phyloP scores from a whole-genome alignment of 1,140 invertebrate species.

The Mycetomoellerius zeteki region DNA sequence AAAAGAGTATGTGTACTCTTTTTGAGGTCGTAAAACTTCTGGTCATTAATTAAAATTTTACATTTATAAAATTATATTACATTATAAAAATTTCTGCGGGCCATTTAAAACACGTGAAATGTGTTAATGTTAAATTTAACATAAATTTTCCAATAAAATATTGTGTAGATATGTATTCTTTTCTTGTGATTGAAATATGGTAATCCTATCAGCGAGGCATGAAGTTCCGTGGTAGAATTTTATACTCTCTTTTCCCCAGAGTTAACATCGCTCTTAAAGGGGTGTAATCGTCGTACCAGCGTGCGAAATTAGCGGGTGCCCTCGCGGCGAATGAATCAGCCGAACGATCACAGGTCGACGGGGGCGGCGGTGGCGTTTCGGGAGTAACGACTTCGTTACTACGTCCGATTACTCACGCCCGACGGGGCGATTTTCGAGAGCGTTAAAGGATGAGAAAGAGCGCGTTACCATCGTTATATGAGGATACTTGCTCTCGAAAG shows the following conservation, averaged over 20 bases:
- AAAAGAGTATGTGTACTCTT: too few species aligned
- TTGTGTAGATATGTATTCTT: too few species aligned
- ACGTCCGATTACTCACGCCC: constrained; percentile 41
- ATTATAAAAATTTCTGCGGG: too few species aligned
- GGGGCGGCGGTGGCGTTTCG: neutral
- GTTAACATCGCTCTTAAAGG: constrained; percentile 23
- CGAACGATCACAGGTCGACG: constrained; percentile 21
- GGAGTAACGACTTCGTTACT: constrained; percentile 38
- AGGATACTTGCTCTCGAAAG: neutral
- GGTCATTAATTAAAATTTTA: too few species aligned
- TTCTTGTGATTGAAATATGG: too few species aligned
- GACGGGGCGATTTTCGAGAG: constrained; percentile 18
- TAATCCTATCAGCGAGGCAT: constrained; percentile 1
- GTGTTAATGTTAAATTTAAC: too few species aligned
- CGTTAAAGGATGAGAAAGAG: constrained; percentile 29
- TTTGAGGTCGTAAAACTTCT: too few species aligned
- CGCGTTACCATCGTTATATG: neutral
- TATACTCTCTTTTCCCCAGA: constrained; percentile 40
- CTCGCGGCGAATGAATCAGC: constrained; percentile 43
- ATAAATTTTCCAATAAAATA: too few species aligned
- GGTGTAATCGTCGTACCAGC: constrained; percentile 60
- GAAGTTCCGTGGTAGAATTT: constrained; percentile 42
- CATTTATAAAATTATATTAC: too few species aligned
- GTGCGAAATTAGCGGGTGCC: constrained; percentile 63
- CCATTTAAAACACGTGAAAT: too few species aligned